phyloP scores from a whole-genome alignment of 2,113 vertebrate genomes.

The Podarcis raffonei region DNA sequence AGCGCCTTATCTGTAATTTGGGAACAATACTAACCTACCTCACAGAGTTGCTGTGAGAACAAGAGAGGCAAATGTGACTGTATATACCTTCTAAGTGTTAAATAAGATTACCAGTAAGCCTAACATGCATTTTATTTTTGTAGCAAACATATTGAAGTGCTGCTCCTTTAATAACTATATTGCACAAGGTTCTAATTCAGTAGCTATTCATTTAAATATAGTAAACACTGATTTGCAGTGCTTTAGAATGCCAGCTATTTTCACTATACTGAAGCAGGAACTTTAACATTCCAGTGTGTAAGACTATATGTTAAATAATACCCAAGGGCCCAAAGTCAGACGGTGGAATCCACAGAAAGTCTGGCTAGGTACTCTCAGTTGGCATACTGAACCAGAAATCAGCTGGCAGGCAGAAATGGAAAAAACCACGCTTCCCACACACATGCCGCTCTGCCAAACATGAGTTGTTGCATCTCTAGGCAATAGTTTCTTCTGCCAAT shows the following conservation, averaged over 20 bases:
- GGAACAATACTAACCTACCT: not conserved
- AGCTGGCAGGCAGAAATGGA: conserved; percentile 27
- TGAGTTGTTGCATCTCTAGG: conserved; percentile 16
- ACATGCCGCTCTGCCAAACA: conserved; percentile 28
- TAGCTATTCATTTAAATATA: not conserved
- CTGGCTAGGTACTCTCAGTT: conserved; percentile 19
- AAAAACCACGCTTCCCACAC: conserved; percentile 18
- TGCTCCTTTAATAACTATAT: not conserved
- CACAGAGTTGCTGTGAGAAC: not conserved
- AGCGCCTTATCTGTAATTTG: not conserved
- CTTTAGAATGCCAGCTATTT: not conserved
- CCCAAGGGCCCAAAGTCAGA: conserved; percentile 22
- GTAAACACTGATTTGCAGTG: not conserved
- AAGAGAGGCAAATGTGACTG: not conserved
- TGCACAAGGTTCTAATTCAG: not conserved
- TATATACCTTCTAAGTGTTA: not conserved
- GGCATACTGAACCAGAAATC: conserved; percentile 34
- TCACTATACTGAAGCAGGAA: not conserved
- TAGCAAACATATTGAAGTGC: not conserved
- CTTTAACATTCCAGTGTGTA: not conserved
- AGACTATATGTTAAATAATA: not conserved
- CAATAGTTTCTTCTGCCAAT: not conserved
- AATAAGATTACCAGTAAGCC: not conserved
- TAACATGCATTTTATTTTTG: not conserved
- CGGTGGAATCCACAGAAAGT: conserved; percentile 34